Evolutionary conservation across 2,888 invertebrate species (phyloP), one percentile per base, ranked within the genome.

Genomic region (Priocnemis perturbator): DNA sequence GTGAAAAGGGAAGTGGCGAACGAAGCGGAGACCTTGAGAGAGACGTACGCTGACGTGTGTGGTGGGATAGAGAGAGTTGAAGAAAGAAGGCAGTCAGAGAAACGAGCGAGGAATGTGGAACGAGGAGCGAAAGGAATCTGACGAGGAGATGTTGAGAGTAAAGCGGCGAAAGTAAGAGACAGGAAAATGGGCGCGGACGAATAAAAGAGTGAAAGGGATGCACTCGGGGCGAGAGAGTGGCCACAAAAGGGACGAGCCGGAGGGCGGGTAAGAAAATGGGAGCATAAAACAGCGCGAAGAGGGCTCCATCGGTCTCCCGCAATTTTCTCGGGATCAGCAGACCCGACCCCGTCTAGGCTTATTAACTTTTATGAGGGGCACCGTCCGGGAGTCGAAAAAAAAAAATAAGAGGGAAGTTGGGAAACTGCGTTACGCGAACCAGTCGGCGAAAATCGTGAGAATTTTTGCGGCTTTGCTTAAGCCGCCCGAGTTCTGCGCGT

Each of bases 251-350:
- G 37, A 56, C 14, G 37, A 17, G 37, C 37, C 2, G 17, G 56
- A 56, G 30, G 56, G 30, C 37, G 50, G 37, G 37, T 37, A 81
- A 81, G 77, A 77, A 77, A 79, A 79, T 73, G 73, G 72, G 67
- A 74, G 71, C 75, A 82, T 84, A 85, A 84, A 85, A 81, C 77
- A 78, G 77, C 77, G 74, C 76, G 74, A 64, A 75, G 44, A 67
- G 73, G 56, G 71, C 69, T 63, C 68, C 72, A 70, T 65, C 60
- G 78, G 79, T 73, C 74, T 73, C 68, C 80, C 77, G 84, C 85
- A 85, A 85, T 85, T 86, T 86, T 81, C 81, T 78, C 81, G 80
- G 85, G 82, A 85, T 86, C 85, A 85, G 85, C 85, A 85, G 84
- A 84, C 81, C 81, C 67, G 53, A 63, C 64, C 64, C 67, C 56